These are phyloP conservation scores for Chauna torquata DNA, from an alignment of 2,113 vertebrate species.

Conservation along the genomic window DNA sequence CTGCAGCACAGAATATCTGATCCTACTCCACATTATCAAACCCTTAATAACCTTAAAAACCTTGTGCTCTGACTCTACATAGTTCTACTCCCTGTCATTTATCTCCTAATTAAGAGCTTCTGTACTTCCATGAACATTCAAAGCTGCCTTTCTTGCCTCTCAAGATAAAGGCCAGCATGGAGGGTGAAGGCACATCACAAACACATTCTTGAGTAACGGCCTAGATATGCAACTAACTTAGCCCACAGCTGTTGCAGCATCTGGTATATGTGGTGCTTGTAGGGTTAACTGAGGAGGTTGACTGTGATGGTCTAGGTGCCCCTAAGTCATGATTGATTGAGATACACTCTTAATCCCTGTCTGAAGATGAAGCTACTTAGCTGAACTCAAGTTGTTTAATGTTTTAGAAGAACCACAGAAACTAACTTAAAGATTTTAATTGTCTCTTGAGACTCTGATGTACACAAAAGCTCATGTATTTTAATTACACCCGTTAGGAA, in stretches of 20 bases:
- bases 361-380: not conserved
- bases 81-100: not conserved
- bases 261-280: not conserved
- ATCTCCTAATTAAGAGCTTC: not conserved
- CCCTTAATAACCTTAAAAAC: not conserved
- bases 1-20: not conserved
- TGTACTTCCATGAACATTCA: not conserved
- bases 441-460: not conserved
- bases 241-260: not conserved
- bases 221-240: not conserved
- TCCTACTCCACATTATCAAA: not conserved
- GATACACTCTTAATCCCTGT: not conserved
- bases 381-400: not conserved
- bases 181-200: not conserved
- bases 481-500: not conserved
- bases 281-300: not conserved
- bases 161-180: not conserved
- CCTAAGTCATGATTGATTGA: not conserved
- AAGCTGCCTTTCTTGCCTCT: not conserved
- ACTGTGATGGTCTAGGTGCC: not conserved
- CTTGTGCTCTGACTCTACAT: not conserved
- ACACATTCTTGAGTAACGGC: not conserved
- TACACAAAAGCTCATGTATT: not conserved
- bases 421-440: not conserved
- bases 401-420: not conserved